Percentiles rank a stretch among this genome's conserved stretches.
Conservation (phyloP, 2,113 vertebrate species). For the Heterotilapia buettikoferi region DNA sequence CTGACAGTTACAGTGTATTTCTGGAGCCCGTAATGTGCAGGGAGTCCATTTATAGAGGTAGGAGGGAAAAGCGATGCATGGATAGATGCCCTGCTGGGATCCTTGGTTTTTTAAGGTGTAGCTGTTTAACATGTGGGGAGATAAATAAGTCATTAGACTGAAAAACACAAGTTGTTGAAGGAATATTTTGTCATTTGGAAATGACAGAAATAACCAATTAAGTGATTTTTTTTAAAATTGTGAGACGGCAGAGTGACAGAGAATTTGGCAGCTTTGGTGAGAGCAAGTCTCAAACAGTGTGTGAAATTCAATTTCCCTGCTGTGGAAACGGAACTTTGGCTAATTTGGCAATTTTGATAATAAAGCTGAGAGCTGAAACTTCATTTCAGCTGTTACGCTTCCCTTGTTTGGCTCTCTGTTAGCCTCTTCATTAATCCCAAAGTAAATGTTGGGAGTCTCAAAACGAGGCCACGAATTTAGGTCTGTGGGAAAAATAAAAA, state of each 20-base stretch:
- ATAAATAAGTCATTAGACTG: not conserved
- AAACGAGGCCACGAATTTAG: not conserved
- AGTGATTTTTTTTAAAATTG: not conserved
- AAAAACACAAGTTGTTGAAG: not conserved
- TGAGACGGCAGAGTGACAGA: not conserved
- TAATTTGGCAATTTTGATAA: not conserved
- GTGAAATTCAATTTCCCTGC: not conserved
- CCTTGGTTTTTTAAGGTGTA: rapidly evolving
- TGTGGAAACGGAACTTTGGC: not conserved
- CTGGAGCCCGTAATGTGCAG: constrained; percentile 19
- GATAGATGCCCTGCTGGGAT: not conserved
- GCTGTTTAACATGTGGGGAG: not conserved
- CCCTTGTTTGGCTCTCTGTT: not conserved
- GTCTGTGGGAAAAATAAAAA: not conserved
- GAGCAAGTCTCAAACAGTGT: not conserved
- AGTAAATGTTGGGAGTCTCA: not conserved
- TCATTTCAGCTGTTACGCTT: not conserved
- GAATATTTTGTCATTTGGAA: not conserved
- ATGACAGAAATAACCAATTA: not conserved
- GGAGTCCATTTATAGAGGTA: not conserved
- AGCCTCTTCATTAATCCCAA: not conserved
- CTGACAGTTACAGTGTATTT: constrained; percentile 26
- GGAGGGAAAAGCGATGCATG: not conserved
- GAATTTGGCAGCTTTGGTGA: not conserved
- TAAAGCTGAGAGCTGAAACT: not conserved